Percentiles rank a stretch among this genome's conserved stretches.
These are phyloP conservation scores for Thamnophis elegans DNA, from an alignment of 2,797 vertebrate genomes.

Conservation along the genomic window DNA sequence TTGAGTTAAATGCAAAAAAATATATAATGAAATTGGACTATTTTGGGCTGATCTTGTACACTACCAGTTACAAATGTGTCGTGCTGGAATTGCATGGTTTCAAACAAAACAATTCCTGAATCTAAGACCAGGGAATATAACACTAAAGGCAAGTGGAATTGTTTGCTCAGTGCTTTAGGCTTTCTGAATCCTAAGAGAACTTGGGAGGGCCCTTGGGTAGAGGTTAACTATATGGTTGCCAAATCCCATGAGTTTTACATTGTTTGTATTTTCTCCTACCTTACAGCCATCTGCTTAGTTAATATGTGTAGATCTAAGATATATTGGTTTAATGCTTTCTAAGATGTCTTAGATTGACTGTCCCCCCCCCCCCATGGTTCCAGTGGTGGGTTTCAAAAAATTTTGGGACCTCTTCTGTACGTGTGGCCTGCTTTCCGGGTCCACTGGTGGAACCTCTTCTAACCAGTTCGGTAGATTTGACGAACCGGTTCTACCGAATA, in stretches of 20 bases:
- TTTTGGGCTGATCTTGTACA: neutral
- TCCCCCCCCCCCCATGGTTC: no score
- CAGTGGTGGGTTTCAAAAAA: no score
- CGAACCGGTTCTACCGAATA: no score
- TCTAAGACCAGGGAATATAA: neutral
- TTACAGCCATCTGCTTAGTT: conserved; percentile 2
- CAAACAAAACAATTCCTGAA: neutral
- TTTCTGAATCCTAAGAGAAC: neutral
- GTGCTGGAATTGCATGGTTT: neutral
- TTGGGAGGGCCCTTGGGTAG: neutral
- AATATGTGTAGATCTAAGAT: neutral
- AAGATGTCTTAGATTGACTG: neutral
- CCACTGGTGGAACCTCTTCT: no score
- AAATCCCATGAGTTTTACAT: neutral
- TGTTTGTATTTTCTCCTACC: conserved; percentile 12
- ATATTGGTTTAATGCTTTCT: neutral
- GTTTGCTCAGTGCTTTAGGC: neutral
- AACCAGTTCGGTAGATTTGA: no score
- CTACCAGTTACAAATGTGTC: rapidly evolving
- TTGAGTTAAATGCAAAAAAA: conserved; percentile 2
- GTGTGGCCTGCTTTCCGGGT: no score
- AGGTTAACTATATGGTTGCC: neutral
- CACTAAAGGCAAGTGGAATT: neutral
- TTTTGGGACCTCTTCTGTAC: no score
- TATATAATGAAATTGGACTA: neutral